These are phyloP conservation scores for Penaeus monodon DNA, from an alignment of 2,888 invertebrate species.

Conservation along the genomic window DNA sequence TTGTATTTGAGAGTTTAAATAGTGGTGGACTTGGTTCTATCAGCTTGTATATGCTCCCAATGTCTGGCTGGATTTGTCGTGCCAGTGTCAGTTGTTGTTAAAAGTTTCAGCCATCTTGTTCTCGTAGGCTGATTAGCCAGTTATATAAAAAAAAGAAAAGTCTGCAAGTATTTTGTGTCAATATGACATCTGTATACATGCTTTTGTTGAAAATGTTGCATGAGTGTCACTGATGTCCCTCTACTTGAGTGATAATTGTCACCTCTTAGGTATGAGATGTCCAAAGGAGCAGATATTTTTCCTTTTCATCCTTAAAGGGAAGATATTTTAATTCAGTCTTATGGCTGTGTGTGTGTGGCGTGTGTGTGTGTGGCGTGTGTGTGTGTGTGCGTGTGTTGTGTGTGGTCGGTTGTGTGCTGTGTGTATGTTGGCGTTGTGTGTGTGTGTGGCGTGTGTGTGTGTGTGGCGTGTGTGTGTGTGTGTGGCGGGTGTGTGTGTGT, in stretches of 20 bases:
- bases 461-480: no score
- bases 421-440: no score
- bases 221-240: slow-evolving; percentile 34
- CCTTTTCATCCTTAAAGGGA: background rate
- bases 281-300: background rate
- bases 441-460: no score
- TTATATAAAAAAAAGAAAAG: slow-evolving; percentile 17
- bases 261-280: background rate
- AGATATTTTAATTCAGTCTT: background rate
- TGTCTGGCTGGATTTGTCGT: slow-evolving; percentile 32
- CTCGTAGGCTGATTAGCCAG: slow-evolving; percentile 15
- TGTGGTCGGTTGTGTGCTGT: no score
- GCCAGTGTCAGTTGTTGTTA: slow-evolving; percentile 31
- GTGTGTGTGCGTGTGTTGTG: no score
- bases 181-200: slow-evolving; percentile 27
- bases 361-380: no score
- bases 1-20: slow-evolving; percentile 39
- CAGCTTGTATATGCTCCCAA: slow-evolving; percentile 31
- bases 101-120: slow-evolving; percentile 15
- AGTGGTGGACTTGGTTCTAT: slow-evolving; percentile 25
- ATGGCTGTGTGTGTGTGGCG: no score
- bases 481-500: no score
- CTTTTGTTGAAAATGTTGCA: slow-evolving; percentile 39
- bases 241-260: slow-evolving; percentile 14
- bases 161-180: slow-evolving; percentile 35